Base-by-base conservation (phyloP, 1,140 invertebrate genomes). In the Spodoptera frugiperda region DNA sequence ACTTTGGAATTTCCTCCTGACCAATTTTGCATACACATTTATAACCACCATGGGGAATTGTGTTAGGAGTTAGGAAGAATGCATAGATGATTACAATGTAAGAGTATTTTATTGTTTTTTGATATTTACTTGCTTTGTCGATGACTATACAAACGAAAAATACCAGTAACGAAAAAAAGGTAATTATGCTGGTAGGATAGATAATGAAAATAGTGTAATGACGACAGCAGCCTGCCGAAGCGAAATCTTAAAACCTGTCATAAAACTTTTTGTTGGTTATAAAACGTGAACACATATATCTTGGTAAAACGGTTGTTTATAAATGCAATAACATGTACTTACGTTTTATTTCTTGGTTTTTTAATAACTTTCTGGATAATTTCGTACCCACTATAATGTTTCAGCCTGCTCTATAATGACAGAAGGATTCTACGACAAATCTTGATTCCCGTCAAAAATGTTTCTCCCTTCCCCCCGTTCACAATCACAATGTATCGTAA, bases 251-350 rank as follows among this genome's bases (percentile, higher is more conserved):
- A 25, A 25, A 25, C 25, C 39, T 49, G 63, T 30, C 17, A 39
- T 39, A 39, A 39, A 39, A 39, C 33, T 39, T 73, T 72, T 71
- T 78, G 17, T 78, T 78, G 77, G 77, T 78, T 78, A 78, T 73
- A 68, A 78, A 78, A 78, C 70, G 71, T 78, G 77, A 78, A 78
- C 25, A 9, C 33, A 30, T 51, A 10, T 9, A 51, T 11, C 9
- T n/a, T 33, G 12, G n/a, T 68, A 33, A 17, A 39, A 39, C 6
- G 9, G 33, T 39, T 53, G 8, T 2, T 10, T 15, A 30, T 1
- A 30, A 10, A 51, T 30, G 17, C 33, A 67, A 33, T n/a, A 14
- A 21, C 25, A 48, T 21, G 5, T 25, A 68, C 65, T 68, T 68
- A 68, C 65, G 65, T 6, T 68, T 30, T 11, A 33, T 8, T 68